These are phyloP conservation scores for Trachops cirrhosus DNA, from an alignment of 2,797 vertebrate genomes.

Conservation along the genomic window DNA sequence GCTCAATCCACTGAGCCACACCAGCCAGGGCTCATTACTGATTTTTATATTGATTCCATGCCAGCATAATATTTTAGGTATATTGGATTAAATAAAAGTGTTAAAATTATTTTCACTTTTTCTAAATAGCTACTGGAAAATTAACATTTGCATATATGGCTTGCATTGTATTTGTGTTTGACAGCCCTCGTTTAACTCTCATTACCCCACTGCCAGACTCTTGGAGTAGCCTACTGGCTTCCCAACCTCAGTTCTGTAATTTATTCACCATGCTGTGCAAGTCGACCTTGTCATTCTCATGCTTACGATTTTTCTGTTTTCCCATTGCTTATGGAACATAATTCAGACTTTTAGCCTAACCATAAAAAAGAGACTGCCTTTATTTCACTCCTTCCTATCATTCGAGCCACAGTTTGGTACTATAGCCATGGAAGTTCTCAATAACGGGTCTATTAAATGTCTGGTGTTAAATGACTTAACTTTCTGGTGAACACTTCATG, in stretches of 20 bases:
- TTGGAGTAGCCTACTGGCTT: neutral
- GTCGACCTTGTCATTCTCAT: neutral
- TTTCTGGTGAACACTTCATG: neutral
- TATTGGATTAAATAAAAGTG: slow-evolving; percentile 5
- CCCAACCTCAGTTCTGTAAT: neutral
- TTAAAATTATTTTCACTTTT: slow-evolving; percentile 19
- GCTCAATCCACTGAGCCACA: too few relatives aligned
- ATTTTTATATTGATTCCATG: slow-evolving; percentile 1
- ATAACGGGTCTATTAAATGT: neutral
- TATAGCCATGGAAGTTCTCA: neutral
- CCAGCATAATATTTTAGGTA: neutral
- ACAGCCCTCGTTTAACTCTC: neutral
- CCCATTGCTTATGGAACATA: neutral
- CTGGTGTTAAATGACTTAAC: neutral
- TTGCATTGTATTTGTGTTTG: slow-evolving; percentile 12
- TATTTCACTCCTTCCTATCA: neutral
- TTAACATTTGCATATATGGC: neutral
- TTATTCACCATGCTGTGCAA: neutral
- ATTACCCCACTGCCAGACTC: neutral
- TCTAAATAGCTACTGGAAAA: neutral
- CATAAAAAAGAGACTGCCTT: neutral
- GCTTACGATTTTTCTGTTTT: neutral
- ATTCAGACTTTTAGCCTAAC: slow-evolving; percentile 29
- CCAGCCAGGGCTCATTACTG: neutral
- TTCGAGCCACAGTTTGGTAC: neutral